A percentile compares a stretch with the other conserved stretches of the same genome.
Conservation (phyloP, 2,888 invertebrate species). For the Drosophila maculinotata region DNA sequence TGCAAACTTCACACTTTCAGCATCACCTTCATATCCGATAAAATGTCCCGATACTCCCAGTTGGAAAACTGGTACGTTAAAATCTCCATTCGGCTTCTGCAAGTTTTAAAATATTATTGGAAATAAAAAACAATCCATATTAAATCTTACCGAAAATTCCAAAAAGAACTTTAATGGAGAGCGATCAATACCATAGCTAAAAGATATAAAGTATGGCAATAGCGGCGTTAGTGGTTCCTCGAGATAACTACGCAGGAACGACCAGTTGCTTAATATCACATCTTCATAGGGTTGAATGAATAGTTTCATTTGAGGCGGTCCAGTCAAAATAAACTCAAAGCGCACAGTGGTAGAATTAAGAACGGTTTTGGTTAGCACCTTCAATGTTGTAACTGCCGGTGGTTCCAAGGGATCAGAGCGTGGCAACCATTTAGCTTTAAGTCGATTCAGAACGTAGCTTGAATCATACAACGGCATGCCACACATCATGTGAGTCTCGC, state of each 20-base stretch:
- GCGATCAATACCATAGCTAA: constrained; percentile 60
- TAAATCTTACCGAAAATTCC: constrained; percentile 51
- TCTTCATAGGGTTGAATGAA: constrained; percentile 66
- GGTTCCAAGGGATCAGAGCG: constrained; percentile 49
- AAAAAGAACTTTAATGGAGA: constrained; percentile 69
- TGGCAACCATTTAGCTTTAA: constrained; percentile 67
- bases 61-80: constrained; percentile 72
- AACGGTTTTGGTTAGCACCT: constrained; percentile 43
- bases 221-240: constrained; percentile 29
- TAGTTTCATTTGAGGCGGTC: constrained; percentile 71
- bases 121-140: background rate
- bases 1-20: constrained; percentile 84
- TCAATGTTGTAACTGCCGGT: constrained; percentile 54
- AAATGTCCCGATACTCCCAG: constrained; percentile 85
- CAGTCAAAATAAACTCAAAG: constrained; percentile 67
- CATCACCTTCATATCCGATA: constrained; percentile 84
- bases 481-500: constrained; percentile 74
- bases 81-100: constrained; percentile 57
- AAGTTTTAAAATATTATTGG: background rate
- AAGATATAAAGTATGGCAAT: constrained; percentile 64
- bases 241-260: constrained; percentile 63
- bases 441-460: too few species aligned
- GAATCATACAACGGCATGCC: constrained; percentile 68
- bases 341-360: constrained; percentile 37
- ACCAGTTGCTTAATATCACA: constrained; percentile 67